Percentiles rank a stretch among this genome's conserved stretches.
Conservation (phyloP, 2,113 vertebrate genomes). For the Gyps fulvus region DNA sequence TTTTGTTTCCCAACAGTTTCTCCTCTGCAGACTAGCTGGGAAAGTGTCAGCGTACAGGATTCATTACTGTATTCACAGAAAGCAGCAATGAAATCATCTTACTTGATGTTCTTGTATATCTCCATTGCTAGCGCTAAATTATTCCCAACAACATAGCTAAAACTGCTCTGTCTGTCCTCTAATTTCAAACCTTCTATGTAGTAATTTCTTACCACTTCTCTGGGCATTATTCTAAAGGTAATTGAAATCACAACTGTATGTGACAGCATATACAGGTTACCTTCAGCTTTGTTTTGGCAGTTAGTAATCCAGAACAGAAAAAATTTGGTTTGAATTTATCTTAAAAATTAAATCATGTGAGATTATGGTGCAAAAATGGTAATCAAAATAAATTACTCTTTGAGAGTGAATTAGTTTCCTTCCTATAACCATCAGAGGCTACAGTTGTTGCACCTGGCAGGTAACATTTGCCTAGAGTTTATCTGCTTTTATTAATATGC, state of each 20-base stretch:
- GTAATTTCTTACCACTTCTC: neutral
- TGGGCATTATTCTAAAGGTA: neutral
- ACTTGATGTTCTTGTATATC: neutral
- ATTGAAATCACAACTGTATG: neutral
- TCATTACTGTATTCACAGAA: neutral
- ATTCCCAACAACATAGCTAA: neutral
- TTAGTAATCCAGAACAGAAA: neutral
- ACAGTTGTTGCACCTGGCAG: neutral
- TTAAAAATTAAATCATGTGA: neutral
- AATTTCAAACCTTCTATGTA: neutral
- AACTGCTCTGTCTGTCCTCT: neutral
- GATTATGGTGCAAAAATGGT: neutral
- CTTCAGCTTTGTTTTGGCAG: neutral
- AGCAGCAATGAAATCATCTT: neutral
- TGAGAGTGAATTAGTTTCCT: neutral
- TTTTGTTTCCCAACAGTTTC: neutral
- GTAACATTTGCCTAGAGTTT: neutral
- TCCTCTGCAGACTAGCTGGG: neutral
- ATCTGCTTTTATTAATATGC: neutral
- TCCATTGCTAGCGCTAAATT: neutral
- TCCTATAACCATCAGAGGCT: neutral
- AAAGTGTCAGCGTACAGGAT: neutral
- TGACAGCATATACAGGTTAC: neutral
- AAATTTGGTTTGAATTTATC: neutral
- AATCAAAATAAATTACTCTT: neutral